These are phyloP conservation scores for Paedocypris micromegethes DNA, from an alignment of 2,797 vertebrate genomes.

Conservation along the genomic window DNA sequence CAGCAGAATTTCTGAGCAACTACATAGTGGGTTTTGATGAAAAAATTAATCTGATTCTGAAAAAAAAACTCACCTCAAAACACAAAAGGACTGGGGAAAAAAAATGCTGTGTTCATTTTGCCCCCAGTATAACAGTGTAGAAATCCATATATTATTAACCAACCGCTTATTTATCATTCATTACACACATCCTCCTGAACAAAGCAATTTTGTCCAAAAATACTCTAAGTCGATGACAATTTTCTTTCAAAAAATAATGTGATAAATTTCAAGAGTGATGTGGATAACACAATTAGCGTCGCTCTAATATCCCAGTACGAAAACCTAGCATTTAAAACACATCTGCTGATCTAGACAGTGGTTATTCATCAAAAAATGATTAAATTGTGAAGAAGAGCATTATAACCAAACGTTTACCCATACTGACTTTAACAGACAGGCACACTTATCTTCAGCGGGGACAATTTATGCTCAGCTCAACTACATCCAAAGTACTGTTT, in stretches of 20 bases:
- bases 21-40: constrained; percentile 16
- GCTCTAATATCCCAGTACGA: not conserved
- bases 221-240: no score
- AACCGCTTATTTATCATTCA: not conserved
- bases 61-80: constrained; percentile 1
- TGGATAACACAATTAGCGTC: no score
- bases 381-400: not conserved
- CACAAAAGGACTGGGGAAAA: not conserved
- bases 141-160: not conserved
- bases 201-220: no score
- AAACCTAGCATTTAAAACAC: not conserved
- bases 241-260: no score
- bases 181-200: no score
- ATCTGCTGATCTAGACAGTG: not conserved
- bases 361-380: not conserved
- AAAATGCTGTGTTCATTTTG: not conserved
- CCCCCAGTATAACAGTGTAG: not conserved
- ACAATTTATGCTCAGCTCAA: not conserved
- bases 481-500: not conserved
- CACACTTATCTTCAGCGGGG: no score
- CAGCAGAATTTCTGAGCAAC: not conserved
- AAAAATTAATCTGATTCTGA: constrained; percentile 18
- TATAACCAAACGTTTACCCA: not conserved
- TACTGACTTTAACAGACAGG: no score
- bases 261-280: no score